Evolutionary conservation across 1,140 invertebrate species (phyloP).

Genomic region (Achatina immaculata): DNA sequence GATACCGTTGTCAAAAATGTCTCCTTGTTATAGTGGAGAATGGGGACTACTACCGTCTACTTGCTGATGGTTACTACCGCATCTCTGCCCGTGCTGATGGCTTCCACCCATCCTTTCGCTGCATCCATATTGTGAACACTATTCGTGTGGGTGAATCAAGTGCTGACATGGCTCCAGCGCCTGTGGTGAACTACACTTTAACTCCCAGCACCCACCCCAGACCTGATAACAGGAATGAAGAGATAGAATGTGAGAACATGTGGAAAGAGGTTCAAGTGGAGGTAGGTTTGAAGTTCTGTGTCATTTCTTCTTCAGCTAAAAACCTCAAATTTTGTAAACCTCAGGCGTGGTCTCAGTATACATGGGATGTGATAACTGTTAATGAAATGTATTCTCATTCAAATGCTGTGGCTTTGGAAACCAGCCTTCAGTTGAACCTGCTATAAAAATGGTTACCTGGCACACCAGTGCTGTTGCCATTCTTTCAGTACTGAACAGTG

Average conservation of each 20-base stretch:
- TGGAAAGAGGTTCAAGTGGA: slow-evolving; percentile 16
- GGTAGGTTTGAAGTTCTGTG: neutral
- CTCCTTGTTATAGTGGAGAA: slow-evolving; percentile 53
- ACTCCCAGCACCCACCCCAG: slow-evolving; percentile 9
- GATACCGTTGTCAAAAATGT: too few species aligned
- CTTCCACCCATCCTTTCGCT: slow-evolving; percentile 44
- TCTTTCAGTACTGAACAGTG: too few species aligned
- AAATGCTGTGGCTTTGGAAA: too few species aligned
- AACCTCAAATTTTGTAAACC: too few species aligned
- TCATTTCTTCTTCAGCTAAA: neutral
- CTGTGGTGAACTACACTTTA: slow-evolving; percentile 37
- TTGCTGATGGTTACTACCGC: slow-evolving; percentile 87
- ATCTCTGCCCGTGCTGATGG: slow-evolving; percentile 49
- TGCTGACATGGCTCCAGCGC: slow-evolving; percentile 19
- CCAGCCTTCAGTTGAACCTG: too few species aligned
- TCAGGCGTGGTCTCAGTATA: too few species aligned
- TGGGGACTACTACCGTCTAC: slow-evolving; percentile 94
- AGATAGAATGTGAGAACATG: slow-evolving; percentile 15
- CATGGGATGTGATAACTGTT: too few species aligned
- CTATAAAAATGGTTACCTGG: too few species aligned
- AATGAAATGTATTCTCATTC: too few species aligned
- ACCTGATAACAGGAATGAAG: slow-evolving; percentile 8
- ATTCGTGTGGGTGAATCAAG: slow-evolving; percentile 30
- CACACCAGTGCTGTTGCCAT: too few species aligned
- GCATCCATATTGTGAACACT: slow-evolving; percentile 48